These are phyloP conservation scores for Cyprinodon variegatus DNA, from an alignment of 2,113 vertebrate species.

Conservation along the genomic window DNA sequence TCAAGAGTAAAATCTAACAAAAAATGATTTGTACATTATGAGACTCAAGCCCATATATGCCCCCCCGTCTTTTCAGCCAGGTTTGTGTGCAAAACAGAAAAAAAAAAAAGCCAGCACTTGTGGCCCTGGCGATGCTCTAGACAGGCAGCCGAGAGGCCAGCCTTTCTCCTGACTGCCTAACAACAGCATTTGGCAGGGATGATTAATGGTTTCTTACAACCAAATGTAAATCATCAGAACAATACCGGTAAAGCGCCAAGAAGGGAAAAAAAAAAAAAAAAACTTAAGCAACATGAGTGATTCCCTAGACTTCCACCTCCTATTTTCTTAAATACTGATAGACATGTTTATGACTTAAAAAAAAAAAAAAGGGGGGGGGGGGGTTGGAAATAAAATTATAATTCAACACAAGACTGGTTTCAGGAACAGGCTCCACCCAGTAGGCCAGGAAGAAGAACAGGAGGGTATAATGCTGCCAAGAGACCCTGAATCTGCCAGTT, in stretches of 20 bases:
- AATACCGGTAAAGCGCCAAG: conserved; percentile 57
- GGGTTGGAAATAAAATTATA: conserved; percentile 62
- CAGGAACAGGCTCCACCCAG: conserved; percentile 59
- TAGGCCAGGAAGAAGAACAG: conserved; percentile 60
- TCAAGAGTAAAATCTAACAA: conserved; percentile 62
- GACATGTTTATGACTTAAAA: conserved; percentile 58
- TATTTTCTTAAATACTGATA: conserved; percentile 81
- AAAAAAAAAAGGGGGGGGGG: not conserved
- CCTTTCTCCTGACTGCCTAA: conserved; percentile 66
- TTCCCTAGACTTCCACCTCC: conserved; percentile 65
- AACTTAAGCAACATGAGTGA: conserved; percentile 64
- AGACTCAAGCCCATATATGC: conserved; percentile 43
- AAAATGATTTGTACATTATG: conserved; percentile 71
- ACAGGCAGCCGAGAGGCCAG: conserved; percentile 69
- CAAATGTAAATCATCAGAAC: conserved; percentile 59
- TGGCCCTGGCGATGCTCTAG: conserved; percentile 54
- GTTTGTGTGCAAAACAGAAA: conserved; percentile 58
- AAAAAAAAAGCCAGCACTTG: conserved; percentile 51
- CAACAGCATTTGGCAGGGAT: conserved; percentile 71
- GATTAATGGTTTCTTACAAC: conserved; percentile 57
- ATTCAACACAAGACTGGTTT: conserved; percentile 65
- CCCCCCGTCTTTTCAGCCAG: conserved; percentile 55
- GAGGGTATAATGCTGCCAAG: conserved; percentile 28
- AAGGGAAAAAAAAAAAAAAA: conserved; percentile 16
- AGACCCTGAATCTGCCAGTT: conserved; percentile 14